phyloP scores from a whole-genome alignment of 2,797 vertebrate species.

The Scomberomorus guttatus region DNA sequence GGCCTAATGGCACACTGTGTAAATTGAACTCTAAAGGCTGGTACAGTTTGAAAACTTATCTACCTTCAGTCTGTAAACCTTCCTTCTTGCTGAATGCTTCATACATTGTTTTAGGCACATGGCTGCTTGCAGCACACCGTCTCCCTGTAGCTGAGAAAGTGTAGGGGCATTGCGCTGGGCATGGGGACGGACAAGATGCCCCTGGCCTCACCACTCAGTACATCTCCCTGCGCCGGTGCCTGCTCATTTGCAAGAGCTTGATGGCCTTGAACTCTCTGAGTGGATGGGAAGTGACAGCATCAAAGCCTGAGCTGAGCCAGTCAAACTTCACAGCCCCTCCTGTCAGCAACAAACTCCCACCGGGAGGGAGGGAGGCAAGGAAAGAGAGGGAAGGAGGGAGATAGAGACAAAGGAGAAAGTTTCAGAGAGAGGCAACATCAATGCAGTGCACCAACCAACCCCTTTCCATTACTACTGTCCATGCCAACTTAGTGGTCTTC shows the following conservation, averaged over 20 bases:
- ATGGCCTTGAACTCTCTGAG: constrained; percentile 85
- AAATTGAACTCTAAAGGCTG: not conserved
- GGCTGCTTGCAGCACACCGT: constrained; percentile 14
- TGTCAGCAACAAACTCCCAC: constrained; percentile 72
- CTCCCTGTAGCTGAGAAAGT: constrained; percentile 29
- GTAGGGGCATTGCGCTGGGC: constrained; percentile 14
- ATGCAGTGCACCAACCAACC: constrained; percentile 18
- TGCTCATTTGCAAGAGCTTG: constrained; percentile 84
- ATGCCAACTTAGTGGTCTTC: constrained; percentile 36
- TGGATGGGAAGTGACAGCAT: constrained; percentile 86
- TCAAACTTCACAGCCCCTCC: constrained; percentile 83
- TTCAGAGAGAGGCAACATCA: constrained; percentile 48
- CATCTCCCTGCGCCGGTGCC: constrained; percentile 60
- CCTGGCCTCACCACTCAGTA: constrained; percentile 54
- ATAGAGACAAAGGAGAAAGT: constrained; percentile 57
- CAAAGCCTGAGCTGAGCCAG: constrained; percentile 84
- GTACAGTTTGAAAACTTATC: not conserved
- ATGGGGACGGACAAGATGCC: constrained; percentile 53
- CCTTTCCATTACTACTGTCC: constrained; percentile 47
- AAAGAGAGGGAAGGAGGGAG: constrained; percentile 41
- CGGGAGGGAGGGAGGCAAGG: constrained; percentile 47
- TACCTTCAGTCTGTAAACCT: not conserved
- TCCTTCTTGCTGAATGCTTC: not conserved
- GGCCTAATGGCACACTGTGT: not conserved
- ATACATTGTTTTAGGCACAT: not conserved